Evolutionary conservation across 2,888 invertebrate genomes (phyloP).

Genomic region (Chouioia cunea): DNA sequence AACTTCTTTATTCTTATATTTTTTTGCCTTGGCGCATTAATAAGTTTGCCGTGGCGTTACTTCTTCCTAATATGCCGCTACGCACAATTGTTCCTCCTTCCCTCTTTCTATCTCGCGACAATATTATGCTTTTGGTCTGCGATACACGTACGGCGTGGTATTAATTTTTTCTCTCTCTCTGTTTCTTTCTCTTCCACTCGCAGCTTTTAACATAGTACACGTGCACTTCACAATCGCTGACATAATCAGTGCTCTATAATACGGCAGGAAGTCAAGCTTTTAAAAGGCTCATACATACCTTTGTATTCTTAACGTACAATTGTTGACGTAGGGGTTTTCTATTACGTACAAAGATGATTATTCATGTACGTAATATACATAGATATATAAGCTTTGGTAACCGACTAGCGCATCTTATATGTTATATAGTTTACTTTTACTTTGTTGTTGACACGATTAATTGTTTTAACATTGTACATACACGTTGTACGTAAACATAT

Average conservation of each 20-base stretch:
- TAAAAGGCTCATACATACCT: too few species aligned
- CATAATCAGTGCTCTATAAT: too few species aligned
- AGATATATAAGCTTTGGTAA: conserved; percentile 28
- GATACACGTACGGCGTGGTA: background rate
- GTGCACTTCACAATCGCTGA: too few species aligned
- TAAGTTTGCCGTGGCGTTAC: conserved; percentile 32
- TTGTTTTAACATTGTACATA: background rate
- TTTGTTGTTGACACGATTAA: conserved; percentile 2
- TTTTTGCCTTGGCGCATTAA: conserved; percentile 44
- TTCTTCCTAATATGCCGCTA: background rate
- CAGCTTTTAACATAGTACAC: too few species aligned
- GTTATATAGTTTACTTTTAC: background rate
- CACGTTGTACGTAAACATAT: background rate
- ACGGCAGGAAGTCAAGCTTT: too few species aligned
- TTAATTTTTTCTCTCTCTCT: conserved; percentile 25
- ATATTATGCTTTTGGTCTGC: conserved; percentile 1
- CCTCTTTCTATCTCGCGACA: background rate
- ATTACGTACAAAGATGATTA: too few species aligned
- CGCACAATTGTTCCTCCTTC: too few species aligned
- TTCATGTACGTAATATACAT: too few species aligned
- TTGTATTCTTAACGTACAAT: too few species aligned
- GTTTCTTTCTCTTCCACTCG: conserved; percentile 8
- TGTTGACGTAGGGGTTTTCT: too few species aligned
- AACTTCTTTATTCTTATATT: conserved; percentile 4
- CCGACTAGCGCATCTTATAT: conserved; percentile 23